Percentiles rank a stretch among this genome's conserved stretches.
Evolutionary conservation across 2,888 invertebrate genomes (phyloP).

Genomic region (Volucella inanis): DNA sequence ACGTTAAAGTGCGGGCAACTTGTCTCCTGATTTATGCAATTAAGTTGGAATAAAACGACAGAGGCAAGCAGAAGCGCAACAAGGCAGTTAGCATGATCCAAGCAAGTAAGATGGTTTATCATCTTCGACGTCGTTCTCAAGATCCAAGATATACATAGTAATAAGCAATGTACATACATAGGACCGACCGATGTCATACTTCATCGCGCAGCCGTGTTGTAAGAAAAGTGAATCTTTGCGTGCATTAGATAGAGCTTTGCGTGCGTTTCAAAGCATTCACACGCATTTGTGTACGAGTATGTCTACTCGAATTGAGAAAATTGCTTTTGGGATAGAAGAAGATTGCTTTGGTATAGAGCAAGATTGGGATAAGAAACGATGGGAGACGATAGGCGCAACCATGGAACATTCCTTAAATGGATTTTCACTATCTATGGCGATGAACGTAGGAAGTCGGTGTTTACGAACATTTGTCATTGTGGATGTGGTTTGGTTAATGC

Average conservation of each 20-base stretch:
- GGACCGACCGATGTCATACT: slow-evolving; percentile 57
- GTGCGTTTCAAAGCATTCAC: neutral
- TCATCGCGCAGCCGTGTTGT: slow-evolving; percentile 38
- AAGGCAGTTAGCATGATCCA: slow-evolving; percentile 68
- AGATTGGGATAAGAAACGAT: slow-evolving; percentile 12
- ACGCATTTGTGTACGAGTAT: slow-evolving; percentile 25
- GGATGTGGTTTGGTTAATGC: neutral
- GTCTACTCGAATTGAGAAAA: neutral
- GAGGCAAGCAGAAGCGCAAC: slow-evolving; percentile 58
- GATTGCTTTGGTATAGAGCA: no score
- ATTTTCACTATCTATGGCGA: slow-evolving; percentile 65
- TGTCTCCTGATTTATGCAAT: slow-evolving; percentile 78
- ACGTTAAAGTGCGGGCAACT: slow-evolving; percentile 78
- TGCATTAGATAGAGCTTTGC: slow-evolving; percentile 18
- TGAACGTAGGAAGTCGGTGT: slow-evolving; percentile 22
- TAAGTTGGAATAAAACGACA: slow-evolving; percentile 72
- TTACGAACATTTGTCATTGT: slow-evolving; percentile 24
- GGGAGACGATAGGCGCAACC: slow-evolving; percentile 31
- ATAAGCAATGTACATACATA: slow-evolving; percentile 24
- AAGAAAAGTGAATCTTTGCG: slow-evolving; percentile 64
- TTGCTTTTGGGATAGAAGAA: neutral
- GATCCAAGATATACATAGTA: no score
- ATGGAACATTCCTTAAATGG: slow-evolving; percentile 57
- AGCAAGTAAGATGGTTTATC: slow-evolving; percentile 51
- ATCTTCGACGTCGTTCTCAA: neutral